Evolutionary conservation across 2,797 vertebrate genomes (phyloP), one percentile per base, ranked within the genome.

Genomic region (Parambassis ranga): DNA sequence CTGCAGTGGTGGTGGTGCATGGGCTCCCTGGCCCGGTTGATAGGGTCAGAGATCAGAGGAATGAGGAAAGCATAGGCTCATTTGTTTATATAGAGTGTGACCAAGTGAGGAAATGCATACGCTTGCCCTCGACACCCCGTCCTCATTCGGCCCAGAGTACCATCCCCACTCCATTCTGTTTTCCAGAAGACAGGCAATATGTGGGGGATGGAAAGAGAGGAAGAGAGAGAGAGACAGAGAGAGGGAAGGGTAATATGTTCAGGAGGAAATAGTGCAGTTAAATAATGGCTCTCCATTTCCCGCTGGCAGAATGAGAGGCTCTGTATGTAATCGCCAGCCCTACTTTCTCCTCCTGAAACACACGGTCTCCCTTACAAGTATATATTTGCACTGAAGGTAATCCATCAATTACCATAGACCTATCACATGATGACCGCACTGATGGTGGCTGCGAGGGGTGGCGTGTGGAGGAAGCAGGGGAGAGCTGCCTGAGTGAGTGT

Each of bases 331-430:
- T 89, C 81, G 79, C 75, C 82, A 62, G 84, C 50, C 82, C 74
- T 58, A 48, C 81, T 88, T 77, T 82, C 88, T 89, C 84, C 66
- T 72, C 71, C 86, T 85, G 87, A 88, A 92, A 90, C 83, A 87
- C 85, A 71, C 79, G 59, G 77, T 79, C 83, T 88, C 81, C 81
- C 75, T 89, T 91, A 87, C 90, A 92, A 90, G 88, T 91, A 91
- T 91, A 91, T 92, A 91, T 92, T 91, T 91, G 87, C 86, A 68
- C 88, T 87, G 83, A 92, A 91, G 87, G 90, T 92, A 92, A 94
- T 94, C 92, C 91, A 92, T 94, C 93, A 94, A 92, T 93, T 94
- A 93, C 89, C 83, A 78, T 75, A 79, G 88, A 84, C 85, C 91
- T 87, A 90, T 91, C 90, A 90, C 85, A 93, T 90, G 89, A 92